Base-by-base conservation (phyloP, 2,797 vertebrate genomes). In the Sebastes taczanowskii region DNA sequence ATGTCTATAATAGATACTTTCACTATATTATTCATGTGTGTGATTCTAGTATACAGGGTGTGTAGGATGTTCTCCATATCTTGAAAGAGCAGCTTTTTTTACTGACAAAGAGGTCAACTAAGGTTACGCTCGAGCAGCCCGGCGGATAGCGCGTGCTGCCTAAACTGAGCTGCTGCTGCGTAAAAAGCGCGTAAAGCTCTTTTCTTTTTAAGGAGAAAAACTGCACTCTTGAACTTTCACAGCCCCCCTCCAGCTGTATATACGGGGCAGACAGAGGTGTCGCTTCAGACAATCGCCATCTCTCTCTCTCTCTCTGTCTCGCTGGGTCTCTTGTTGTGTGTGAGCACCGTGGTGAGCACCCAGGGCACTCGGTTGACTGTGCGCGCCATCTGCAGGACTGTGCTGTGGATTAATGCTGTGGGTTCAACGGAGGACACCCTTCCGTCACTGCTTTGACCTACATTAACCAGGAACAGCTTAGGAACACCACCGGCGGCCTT, bases 381-480 rank as follows among this genome's bases (percentile, higher is more conserved):
- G 92, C 87, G 90, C 93, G 93, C 94, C 94, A 92, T 80, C 94
- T 95, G 91, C 93, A 91, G 94, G 94, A 71, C 85, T 86, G 82
- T 38, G 77, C 38, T 58, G 90, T 80, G 88, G 86, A 88, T 84
- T 86, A 85, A 82, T 58, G 72, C 81, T 78, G 74, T 90, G 92
- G 93, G 94, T 95, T 95, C 94, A 95, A 56, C 86, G 90, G 94
- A 95, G 94, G 94, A 94, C 94, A 95, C 88, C 86, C 90, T 87
- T 91, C 92, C 92, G 92, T 93, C 93, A 94, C 91, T 87, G 92
- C 83, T 92, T 92, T 95, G 93, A 95, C 94, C 94, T 94, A 94
- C 92, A 93, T 94, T 92, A 92, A 89, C 80, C 88, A 88, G 83
- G 85, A 90, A 83, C 88, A 83, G 64, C 56, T 71, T 52, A 84